Conservation (phyloP, 2,888 invertebrate genomes). For the Drosophila prolongata region DNA sequence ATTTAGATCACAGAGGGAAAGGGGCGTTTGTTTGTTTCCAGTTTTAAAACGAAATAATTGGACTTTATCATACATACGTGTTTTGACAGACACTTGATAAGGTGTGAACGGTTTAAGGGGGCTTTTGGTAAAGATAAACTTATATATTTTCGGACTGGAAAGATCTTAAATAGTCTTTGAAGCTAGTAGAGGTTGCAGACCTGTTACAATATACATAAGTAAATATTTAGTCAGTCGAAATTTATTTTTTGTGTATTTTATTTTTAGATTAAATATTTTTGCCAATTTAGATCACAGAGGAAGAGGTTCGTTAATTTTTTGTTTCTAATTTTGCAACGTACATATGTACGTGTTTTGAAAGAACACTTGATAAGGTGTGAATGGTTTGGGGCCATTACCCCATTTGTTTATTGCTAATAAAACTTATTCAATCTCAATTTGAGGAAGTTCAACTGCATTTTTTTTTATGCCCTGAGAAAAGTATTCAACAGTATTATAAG, state of each 20-base stretch:
- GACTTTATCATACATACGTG: constrained; percentile 17
- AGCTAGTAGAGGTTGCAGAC: neutral
- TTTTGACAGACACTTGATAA: constrained; percentile 24
- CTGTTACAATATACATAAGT: too few species aligned
- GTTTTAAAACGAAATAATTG: constrained; percentile 14
- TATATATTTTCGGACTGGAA: neutral
- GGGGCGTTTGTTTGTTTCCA: neutral
- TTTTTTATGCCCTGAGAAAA: too few species aligned
- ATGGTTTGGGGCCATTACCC: too few species aligned
- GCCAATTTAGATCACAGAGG: constrained; percentile 22
- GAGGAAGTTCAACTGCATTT: too few species aligned
- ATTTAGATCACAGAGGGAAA: constrained; percentile 20
- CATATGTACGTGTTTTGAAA: too few species aligned
- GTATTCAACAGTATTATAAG: too few species aligned
- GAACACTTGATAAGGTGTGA: too few species aligned
- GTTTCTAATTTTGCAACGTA: constrained; percentile 2
- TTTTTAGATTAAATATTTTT: too few species aligned
- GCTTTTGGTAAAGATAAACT: constrained; percentile 3
- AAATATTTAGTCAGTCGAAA: too few species aligned
- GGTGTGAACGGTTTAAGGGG: constrained; percentile 1
- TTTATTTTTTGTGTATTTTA: too few species aligned
- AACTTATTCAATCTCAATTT: too few species aligned
- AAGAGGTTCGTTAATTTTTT: neutral
- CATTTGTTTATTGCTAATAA: too few species aligned
- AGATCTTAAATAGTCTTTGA: neutral